A percentile compares a stretch with the other conserved stretches of the same genome.
These are phyloP conservation scores for Sebastes ruberrimus DNA, from an alignment of 2,797 vertebrate genomes.

Conservation along the genomic window DNA sequence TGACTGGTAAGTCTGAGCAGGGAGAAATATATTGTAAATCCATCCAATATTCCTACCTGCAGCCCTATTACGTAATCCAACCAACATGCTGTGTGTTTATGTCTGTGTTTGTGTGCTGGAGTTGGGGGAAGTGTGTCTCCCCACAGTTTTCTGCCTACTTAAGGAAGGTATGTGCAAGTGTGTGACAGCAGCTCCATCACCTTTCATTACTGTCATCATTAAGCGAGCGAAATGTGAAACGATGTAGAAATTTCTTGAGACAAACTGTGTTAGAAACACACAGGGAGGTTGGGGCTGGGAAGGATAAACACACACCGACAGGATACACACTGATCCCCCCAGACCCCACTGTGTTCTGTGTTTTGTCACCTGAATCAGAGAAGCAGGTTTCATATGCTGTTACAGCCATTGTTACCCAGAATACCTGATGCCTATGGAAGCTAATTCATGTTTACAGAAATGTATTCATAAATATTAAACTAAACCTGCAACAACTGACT, in stretches of 20 bases:
- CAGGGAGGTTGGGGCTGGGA: not conserved
- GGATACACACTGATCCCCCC: not conserved
- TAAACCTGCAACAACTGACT: not conserved
- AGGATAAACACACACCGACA: not conserved
- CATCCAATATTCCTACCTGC: not conserved
- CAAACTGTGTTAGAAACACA: slow-evolving; percentile 16
- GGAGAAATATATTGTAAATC: not conserved
- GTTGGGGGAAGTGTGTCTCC: not conserved
- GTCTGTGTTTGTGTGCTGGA: not conserved
- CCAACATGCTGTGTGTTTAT: not conserved
- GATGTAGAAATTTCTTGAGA: slow-evolving; percentile 13
- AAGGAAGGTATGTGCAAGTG: slow-evolving; percentile 12
- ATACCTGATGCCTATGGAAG: not conserved
- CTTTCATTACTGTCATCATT: slow-evolving; percentile 63
- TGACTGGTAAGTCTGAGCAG: not conserved
- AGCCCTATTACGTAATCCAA: not conserved
- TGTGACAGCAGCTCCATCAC: slow-evolving; percentile 54
- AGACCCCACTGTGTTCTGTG: not conserved
- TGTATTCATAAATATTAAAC: not conserved
- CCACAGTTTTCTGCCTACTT: slow-evolving; percentile 16
- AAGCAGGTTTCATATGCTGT: not conserved
- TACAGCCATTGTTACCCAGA: not conserved
- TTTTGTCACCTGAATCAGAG: not conserved
- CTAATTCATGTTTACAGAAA: not conserved
- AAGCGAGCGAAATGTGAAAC: slow-evolving; percentile 17